Evolutionary conservation across 2,888 invertebrate genomes (phyloP).

Genomic region (Sphaerolaimus hirsutus): DNA sequence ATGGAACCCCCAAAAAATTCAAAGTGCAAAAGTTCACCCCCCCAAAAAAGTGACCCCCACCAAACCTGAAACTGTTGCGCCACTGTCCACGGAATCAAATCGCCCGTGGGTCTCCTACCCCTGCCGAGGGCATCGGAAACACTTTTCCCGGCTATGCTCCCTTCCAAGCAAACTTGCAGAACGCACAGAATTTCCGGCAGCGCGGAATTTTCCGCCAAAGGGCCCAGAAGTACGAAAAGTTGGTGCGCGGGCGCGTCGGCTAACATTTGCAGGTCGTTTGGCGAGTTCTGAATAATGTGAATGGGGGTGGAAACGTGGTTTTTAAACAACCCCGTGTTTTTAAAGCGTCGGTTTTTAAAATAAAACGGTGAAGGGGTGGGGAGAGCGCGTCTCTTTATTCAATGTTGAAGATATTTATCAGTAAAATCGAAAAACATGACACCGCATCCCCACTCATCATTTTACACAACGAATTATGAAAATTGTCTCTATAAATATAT

Average conservation of each 20-base stretch:
- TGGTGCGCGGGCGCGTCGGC: conserved; percentile 96
- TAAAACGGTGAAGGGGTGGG: too few species aligned
- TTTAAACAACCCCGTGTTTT: too few species aligned
- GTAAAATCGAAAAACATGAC: too few species aligned
- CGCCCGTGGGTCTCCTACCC: conserved; percentile 74
- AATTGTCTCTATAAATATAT: too few species aligned
- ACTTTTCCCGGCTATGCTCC: conserved; percentile 39
- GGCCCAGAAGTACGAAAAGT: conserved; percentile 72
- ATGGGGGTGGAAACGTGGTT: conserved; percentile 3
- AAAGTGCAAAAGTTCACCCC: too few species aligned
- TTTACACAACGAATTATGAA: too few species aligned
- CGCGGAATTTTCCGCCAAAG: conserved; percentile 33
- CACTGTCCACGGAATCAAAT: conserved; percentile 92
- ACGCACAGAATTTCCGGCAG: conserved; percentile 44
- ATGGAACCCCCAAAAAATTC: too few species aligned
- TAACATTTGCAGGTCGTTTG: conserved; percentile 90
- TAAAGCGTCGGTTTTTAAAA: not conserved
- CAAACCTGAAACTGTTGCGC: conserved; percentile 46
- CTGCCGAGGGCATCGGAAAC: conserved; percentile 47
- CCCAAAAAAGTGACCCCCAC: too few species aligned
- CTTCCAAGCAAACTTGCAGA: conserved; percentile 37
- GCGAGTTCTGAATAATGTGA: conserved; percentile 61
- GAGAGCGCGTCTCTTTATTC: too few species aligned
- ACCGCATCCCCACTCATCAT: not conserved
- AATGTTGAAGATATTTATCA: too few species aligned